These are phyloP conservation scores for Uropsilus gracilis DNA, from an alignment of 2,113 vertebrate species.

Conservation along the genomic window DNA sequence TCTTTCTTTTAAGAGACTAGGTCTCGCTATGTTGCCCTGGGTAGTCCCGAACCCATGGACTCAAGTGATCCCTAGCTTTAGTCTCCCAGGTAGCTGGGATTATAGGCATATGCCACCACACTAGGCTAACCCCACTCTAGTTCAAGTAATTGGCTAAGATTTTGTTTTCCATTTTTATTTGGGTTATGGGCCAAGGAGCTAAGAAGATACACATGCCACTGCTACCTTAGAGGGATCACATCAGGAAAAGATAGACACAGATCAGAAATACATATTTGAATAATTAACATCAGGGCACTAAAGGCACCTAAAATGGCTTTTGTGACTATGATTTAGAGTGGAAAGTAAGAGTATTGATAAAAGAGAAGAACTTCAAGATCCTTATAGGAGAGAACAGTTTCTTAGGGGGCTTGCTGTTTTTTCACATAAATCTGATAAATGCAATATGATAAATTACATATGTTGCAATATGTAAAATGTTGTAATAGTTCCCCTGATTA, in stretches of 20 bases:
- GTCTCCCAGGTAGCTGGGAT: too few relatives aligned
- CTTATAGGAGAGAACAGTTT: neutral
- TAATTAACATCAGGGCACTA: neutral
- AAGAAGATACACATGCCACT: neutral
- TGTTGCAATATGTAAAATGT: neutral
- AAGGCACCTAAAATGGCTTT: neutral
- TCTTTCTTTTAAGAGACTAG: too few relatives aligned
- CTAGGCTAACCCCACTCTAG: too few relatives aligned
- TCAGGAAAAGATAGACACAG: neutral
- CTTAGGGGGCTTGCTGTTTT: neutral
- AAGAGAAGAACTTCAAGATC: constrained; percentile 5
- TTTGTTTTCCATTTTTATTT: neutral
- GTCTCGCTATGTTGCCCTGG: too few relatives aligned
- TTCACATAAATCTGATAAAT: constrained; percentile 26
- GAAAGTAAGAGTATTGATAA: constrained; percentile 9
- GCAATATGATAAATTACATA: too few relatives aligned
- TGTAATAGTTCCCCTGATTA: neutral
- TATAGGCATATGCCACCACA: too few relatives aligned
- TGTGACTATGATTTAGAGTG: constrained; percentile 3
- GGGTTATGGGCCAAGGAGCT: neutral
- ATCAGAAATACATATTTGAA: neutral
- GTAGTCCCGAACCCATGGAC: too few relatives aligned
- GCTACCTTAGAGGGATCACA: neutral
- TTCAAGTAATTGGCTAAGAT: too few relatives aligned
- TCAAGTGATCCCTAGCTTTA: too few relatives aligned